Conservation (phyloP, 2,888 invertebrate genomes). For the Galerucella pusilla region DNA sequence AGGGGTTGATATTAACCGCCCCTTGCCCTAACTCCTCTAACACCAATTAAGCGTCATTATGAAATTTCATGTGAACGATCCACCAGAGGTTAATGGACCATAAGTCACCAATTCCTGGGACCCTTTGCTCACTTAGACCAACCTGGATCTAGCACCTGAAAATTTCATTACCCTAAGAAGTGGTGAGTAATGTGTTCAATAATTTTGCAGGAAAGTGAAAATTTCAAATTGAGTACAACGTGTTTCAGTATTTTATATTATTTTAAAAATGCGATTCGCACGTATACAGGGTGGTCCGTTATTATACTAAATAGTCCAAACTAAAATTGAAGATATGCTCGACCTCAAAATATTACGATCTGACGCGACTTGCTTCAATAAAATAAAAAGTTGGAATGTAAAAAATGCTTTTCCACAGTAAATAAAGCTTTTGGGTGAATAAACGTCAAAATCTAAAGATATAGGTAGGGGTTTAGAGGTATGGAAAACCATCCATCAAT, state of each 20-base stretch:
- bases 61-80: slow-evolving; percentile 41
- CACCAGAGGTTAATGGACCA: slow-evolving; percentile 42
- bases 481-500: too few species aligned
- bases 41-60: slow-evolving; percentile 34
- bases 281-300: too few species aligned
- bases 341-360: too few species aligned
- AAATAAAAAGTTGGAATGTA: too few species aligned
- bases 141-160: slow-evolving; percentile 40
- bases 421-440: too few species aligned
- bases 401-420: too few species aligned
- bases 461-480: too few species aligned
- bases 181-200: slow-evolving; percentile 17
- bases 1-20: slow-evolving; percentile 23
- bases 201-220: slow-evolving; percentile 5
- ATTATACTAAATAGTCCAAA: too few species aligned
- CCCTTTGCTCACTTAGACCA: slow-evolving; percentile 10
- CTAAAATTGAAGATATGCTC: too few species aligned
- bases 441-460: too few species aligned
- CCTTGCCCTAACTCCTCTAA: slow-evolving; percentile 30
- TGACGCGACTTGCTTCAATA: too few species aligned
- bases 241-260: background rate
- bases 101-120: slow-evolving; percentile 38
- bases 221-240: background rate
- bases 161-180: slow-evolving; percentile 32
- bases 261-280: background rate